Evolutionary conservation across 2,888 invertebrate genomes (phyloP).

Genomic region (Hyles lineata): DNA sequence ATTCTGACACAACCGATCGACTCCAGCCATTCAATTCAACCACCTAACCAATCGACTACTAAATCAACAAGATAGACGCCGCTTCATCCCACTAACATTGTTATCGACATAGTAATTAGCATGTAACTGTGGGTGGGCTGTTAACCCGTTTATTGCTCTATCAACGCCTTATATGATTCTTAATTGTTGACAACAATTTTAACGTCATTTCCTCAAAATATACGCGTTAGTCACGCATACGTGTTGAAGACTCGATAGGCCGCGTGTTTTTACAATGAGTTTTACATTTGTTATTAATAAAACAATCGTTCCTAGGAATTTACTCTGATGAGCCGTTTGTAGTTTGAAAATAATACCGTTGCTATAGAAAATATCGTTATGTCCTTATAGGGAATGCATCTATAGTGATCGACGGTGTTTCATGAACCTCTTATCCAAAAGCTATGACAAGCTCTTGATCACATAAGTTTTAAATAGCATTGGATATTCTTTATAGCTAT

Average conservation of each 20-base stretch:
- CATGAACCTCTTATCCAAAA: too few species aligned
- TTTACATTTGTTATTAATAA: constrained; percentile 12
- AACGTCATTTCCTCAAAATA: constrained; percentile 22
- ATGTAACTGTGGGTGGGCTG: constrained; percentile 10
- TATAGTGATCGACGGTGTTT: too few species aligned
- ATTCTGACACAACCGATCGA: too few species aligned
- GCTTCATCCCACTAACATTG: neutral
- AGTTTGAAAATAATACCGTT: too few species aligned
- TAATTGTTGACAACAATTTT: constrained; percentile 29
- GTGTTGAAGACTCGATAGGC: neutral
- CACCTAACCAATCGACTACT: too few species aligned
- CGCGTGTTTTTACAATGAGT: constrained; percentile 13
- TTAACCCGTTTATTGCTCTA: constrained; percentile 8
- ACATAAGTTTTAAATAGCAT: too few species aligned
- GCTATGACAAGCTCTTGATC: too few species aligned
- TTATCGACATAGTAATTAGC: neutral
- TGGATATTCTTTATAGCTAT: too few species aligned
- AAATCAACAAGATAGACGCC: neutral
- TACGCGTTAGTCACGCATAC: constrained; percentile 29
- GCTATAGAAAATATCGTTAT: too few species aligned
- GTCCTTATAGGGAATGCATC: too few species aligned
- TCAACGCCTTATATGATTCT: constrained; percentile 13
- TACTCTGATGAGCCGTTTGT: neutral
- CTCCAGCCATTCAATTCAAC: too few species aligned
- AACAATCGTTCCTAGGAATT: neutral